phyloP scores from a whole-genome alignment of 1,140 invertebrate species.

The Batillaria attramentaria region DNA sequence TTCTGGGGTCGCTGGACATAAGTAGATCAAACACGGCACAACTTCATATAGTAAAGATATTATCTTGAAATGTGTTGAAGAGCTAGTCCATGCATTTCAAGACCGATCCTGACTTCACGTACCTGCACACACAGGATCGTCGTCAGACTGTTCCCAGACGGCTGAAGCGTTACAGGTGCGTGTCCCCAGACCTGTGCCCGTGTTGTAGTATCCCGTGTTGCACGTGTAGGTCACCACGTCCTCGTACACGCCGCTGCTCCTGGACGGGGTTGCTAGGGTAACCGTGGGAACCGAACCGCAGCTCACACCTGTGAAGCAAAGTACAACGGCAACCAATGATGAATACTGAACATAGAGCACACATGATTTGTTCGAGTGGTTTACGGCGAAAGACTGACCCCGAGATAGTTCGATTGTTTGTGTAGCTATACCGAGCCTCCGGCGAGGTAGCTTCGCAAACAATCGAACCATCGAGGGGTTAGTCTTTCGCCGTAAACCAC shows the following conservation, averaged over 20 bases:
- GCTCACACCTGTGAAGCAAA: not conserved
- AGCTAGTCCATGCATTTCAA: too few species aligned
- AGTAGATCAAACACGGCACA: too few species aligned
- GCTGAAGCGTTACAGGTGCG: constrained; percentile 6
- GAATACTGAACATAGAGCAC: too few species aligned
- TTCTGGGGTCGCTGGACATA: too few species aligned
- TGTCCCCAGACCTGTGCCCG: not conserved
- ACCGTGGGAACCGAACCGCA: not conserved
- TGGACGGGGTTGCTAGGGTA: not conserved
- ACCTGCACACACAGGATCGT: constrained; percentile 15
- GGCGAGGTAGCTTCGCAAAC: not conserved
- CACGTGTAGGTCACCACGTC: constrained; percentile 22
- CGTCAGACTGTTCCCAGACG: not conserved
- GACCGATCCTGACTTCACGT: too few species aligned
- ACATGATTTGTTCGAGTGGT: too few species aligned
- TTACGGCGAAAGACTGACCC: not conserved
- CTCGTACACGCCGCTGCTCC: not conserved
- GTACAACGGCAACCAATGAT: not conserved
- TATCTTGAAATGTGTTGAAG: too few species aligned
- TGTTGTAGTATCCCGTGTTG: constrained; percentile 11
- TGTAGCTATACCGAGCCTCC: not conserved
- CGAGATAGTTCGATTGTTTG: not conserved
- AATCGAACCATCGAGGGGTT: not conserved
- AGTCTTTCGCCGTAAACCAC: too few species aligned
- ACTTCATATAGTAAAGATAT: too few species aligned